phyloP scores from a whole-genome alignment of 2,113 vertebrate species.

The Peromyscus polionotus region DNA sequence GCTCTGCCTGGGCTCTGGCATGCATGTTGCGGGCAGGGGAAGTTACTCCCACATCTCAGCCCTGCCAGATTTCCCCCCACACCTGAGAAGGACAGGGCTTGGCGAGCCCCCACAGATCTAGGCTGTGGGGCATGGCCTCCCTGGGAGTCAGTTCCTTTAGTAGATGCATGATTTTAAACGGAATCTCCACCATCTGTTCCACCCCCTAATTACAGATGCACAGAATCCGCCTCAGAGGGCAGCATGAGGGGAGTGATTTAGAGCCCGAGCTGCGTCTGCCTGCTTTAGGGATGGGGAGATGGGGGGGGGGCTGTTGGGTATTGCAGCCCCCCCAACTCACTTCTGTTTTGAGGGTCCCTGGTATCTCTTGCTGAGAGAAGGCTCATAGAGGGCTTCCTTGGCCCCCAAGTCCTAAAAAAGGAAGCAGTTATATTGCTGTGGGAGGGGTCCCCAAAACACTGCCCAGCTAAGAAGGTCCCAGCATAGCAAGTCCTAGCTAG shows the following conservation, averaged over 20 bases:
- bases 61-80: slow-evolving; percentile 11
- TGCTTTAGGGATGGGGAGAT: slow-evolving; percentile 81
- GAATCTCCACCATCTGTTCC: slow-evolving; percentile 91
- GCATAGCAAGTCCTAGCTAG: slow-evolving; percentile 56
- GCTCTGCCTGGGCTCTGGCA: slow-evolving; percentile 39
- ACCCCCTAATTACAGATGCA: slow-evolving; percentile 91
- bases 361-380: slow-evolving; percentile 43
- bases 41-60: slow-evolving; percentile 26
- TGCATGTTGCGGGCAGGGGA: background rate
- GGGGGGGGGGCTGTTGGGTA: background rate
- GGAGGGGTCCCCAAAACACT: slow-evolving; percentile 50
- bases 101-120: slow-evolving; percentile 40
- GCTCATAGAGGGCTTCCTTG: background rate
- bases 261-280: slow-evolving; percentile 85
- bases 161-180: slow-evolving; percentile 92
- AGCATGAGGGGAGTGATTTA: slow-evolving; percentile 90
- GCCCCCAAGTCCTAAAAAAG: slow-evolving; percentile 48
- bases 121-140: slow-evolving; percentile 75
- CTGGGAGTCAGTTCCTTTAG: slow-evolving; percentile 88
- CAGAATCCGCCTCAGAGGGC: slow-evolving; percentile 88
- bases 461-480: background rate
- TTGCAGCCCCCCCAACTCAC: slow-evolving; percentile 45
- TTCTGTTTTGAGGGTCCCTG: slow-evolving; percentile 30
- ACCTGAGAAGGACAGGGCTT: slow-evolving; percentile 65
- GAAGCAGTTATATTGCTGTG: slow-evolving; percentile 29